phyloP scores from a whole-genome alignment of 2,888 invertebrate genomes.

The Troglohyphantes excavatus region DNA sequence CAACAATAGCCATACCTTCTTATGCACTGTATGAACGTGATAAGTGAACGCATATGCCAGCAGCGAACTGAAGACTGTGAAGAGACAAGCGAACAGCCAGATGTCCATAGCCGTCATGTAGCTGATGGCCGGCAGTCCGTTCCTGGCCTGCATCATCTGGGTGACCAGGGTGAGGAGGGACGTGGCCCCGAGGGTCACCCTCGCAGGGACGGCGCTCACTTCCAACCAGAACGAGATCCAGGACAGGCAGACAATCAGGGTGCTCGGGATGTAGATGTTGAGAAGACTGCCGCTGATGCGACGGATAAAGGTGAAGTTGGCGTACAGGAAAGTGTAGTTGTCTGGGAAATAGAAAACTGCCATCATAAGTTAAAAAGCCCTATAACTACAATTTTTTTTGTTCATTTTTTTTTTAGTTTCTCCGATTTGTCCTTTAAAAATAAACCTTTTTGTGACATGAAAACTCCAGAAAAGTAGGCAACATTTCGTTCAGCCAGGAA shows the following conservation, averaged over 20 bases:
- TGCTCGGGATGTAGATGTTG: constrained; percentile 66
- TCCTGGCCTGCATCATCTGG: constrained; percentile 44
- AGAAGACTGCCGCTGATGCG: constrained; percentile 59
- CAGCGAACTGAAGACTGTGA: constrained; percentile 63
- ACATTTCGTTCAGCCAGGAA: no score
- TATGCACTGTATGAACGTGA: neutral
- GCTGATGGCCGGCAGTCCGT: constrained; percentile 37
- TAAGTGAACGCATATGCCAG: constrained; percentile 65
- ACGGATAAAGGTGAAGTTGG: constrained; percentile 73
- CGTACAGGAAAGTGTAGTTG: constrained; percentile 65
- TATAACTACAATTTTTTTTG: neutral
- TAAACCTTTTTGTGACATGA: no score
- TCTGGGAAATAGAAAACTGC: constrained; percentile 21
- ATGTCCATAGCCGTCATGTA: constrained; percentile 73
- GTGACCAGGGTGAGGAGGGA: constrained; percentile 61
- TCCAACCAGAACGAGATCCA: constrained; percentile 69
- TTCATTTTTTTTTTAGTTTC: no score
- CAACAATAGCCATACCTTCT: neutral
- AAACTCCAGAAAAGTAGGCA: no score
- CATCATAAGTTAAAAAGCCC: neutral
- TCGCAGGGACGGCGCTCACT: constrained; percentile 55
- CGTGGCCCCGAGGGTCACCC: constrained; percentile 62
- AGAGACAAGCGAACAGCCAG: constrained; percentile 75
- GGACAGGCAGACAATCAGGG: constrained; percentile 50
- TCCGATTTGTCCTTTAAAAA: no score